A percentile compares a stretch with the other conserved stretches of the same genome.
phyloP scores from a whole-genome alignment of 1,140 invertebrate genomes.

The Trichonephila clavipes region DNA sequence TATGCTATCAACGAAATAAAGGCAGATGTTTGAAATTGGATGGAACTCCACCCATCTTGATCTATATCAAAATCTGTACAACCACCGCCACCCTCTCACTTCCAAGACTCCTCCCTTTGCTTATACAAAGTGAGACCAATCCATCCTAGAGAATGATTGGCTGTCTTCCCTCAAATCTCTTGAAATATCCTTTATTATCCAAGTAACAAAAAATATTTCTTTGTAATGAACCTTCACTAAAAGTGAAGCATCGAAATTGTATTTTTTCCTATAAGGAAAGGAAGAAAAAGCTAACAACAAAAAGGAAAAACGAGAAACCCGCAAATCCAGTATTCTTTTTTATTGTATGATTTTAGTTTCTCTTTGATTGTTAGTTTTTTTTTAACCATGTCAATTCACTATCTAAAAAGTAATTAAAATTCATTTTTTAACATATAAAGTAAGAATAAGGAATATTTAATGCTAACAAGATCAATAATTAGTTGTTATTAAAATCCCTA shows the following conservation, averaged over 20 bases:
- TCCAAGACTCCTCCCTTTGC: conserved; percentile 47
- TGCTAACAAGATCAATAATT: no score
- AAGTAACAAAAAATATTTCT: background rate
- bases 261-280: background rate
- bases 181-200: conserved; percentile 19
- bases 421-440: no score
- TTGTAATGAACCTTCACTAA: conserved; percentile 19
- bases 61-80: conserved; percentile 22
- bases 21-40: conserved; percentile 35
- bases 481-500: no score
- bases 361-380: no score
- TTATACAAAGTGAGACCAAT: conserved; percentile 43
- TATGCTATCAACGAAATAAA: conserved; percentile 1
- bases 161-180: conserved; percentile 41
- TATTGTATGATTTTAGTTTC: no score
- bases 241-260: background rate
- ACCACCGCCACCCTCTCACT: background rate
- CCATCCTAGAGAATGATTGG: conserved; percentile 35
- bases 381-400: no score
- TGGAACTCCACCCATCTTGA: conserved; percentile 52
- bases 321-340: background rate
- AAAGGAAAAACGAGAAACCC: background rate
- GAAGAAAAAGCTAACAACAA: background rate
- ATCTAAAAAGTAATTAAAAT: no score
- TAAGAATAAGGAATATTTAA: no score